Conservation (phyloP, 2,113 vertebrate species). For the Eretmochelys imbricata region DNA sequence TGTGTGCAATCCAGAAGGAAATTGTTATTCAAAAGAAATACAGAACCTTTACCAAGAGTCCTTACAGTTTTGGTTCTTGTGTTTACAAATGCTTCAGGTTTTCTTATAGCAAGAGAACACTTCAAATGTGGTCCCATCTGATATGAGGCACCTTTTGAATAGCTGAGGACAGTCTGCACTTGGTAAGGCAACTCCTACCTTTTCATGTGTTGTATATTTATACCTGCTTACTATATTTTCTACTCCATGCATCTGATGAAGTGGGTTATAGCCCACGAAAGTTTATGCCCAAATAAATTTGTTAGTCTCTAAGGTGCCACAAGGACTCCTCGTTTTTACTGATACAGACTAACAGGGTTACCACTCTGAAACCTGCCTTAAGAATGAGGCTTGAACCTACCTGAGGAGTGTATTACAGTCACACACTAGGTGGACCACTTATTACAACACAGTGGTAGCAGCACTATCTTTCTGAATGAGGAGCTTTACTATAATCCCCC, state of each 20-base stretch:
- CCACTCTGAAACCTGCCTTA: not conserved
- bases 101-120: not conserved
- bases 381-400: not conserved
- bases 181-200: no score
- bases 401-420: not conserved
- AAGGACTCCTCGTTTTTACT: no score
- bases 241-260: no score
- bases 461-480: slow-evolving; percentile 3
- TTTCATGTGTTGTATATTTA: no score
- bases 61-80: not conserved
- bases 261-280: no score
- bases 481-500: not conserved
- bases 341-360: no score
- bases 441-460: not conserved
- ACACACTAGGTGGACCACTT: not conserved
- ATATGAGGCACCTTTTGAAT: not conserved
- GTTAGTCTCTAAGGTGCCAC: no score
- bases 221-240: no score
- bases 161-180: no score
- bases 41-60: not conserved
- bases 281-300: no score
- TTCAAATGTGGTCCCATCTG: not conserved
- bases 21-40: not conserved
- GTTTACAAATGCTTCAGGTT: not conserved
- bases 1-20: not conserved